Conservation (phyloP, 2,797 vertebrate genomes). For the Bradypodion pumilum region DNA sequence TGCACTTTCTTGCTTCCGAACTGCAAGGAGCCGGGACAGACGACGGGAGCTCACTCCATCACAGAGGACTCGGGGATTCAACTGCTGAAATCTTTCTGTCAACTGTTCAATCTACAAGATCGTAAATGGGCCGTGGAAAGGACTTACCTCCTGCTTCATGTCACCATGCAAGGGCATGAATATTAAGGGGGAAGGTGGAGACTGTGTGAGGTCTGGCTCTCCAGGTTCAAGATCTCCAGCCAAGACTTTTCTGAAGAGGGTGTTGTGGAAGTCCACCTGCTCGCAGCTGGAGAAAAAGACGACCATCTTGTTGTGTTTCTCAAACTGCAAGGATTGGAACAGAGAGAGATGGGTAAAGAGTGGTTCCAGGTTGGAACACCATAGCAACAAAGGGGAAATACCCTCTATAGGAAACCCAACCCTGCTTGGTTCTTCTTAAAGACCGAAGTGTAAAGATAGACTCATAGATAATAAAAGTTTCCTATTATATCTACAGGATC, state of each 20-base stretch:
- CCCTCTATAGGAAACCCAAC: neutral
- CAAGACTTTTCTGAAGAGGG: conserved; percentile 74
- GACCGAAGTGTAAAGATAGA: too few relatives aligned
- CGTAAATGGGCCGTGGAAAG: neutral
- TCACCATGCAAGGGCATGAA: conserved; percentile 89
- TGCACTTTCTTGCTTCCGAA: too few relatives aligned
- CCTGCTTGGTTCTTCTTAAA: too few relatives aligned
- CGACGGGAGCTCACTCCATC: too few relatives aligned
- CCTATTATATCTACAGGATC: too few relatives aligned
- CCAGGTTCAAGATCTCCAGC: conserved; percentile 3
- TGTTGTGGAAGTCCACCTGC: conserved; percentile 79
- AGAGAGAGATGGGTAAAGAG: neutral
- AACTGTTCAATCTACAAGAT: too few relatives aligned
- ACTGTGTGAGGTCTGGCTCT: neutral
- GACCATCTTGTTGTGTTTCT: conserved; percentile 76
- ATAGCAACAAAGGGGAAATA: neutral
- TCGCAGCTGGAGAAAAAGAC: conserved; percentile 83
- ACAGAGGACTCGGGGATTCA: too few relatives aligned
- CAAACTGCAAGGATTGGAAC: conserved; percentile 65
- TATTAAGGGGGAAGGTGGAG: conserved; percentile 44
- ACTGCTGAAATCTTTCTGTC: too few relatives aligned
- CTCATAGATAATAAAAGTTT: too few relatives aligned
- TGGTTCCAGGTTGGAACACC: neutral
- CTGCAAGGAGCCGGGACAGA: too few relatives aligned
- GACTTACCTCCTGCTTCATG: conserved; percentile 92